These are phyloP conservation scores for Phaedon cochleariae DNA, from an alignment of 2,888 invertebrate species.

Conservation along the genomic window DNA sequence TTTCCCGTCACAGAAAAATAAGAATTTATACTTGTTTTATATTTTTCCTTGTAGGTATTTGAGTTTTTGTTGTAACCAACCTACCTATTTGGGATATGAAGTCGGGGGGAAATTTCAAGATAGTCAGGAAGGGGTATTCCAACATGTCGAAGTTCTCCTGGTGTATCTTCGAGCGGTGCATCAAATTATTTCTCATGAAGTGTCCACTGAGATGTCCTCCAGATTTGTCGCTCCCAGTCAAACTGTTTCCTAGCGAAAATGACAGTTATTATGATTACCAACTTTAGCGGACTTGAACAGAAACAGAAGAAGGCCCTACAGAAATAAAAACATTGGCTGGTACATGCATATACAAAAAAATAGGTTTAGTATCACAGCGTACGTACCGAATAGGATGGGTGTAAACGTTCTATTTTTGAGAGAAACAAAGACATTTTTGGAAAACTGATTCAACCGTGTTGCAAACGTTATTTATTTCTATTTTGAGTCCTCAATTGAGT, in stretches of 20 bases:
- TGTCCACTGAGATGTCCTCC: constrained; percentile 67
- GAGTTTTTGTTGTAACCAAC: no score
- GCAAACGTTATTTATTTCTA: no score
- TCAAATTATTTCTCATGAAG: constrained; percentile 66
- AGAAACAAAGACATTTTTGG: no score
- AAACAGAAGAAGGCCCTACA: constrained; percentile 27
- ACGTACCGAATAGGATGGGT: no score
- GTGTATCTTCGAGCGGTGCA: constrained; percentile 73
- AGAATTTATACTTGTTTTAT: no score
- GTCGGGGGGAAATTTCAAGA: constrained; percentile 88
- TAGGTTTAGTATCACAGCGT: no score
- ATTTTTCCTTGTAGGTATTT: no score
- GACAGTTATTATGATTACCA: no score
- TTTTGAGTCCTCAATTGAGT: no score
- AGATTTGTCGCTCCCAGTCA: constrained; percentile 73
- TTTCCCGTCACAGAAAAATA: no score
- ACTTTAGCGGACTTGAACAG: constrained; percentile 22
- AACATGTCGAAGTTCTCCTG: constrained; percentile 86
- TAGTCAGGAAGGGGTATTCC: constrained; percentile 95
- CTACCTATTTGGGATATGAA: constrained; percentile 88
- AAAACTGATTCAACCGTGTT: no score
- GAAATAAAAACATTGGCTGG: not conserved
- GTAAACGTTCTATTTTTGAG: no score
- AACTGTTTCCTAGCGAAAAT: constrained; percentile 72
- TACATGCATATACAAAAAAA: not conserved